These are phyloP conservation scores for Arctocebus calabarensis DNA, from an alignment of 2,797 vertebrate species.

Conservation along the genomic window DNA sequence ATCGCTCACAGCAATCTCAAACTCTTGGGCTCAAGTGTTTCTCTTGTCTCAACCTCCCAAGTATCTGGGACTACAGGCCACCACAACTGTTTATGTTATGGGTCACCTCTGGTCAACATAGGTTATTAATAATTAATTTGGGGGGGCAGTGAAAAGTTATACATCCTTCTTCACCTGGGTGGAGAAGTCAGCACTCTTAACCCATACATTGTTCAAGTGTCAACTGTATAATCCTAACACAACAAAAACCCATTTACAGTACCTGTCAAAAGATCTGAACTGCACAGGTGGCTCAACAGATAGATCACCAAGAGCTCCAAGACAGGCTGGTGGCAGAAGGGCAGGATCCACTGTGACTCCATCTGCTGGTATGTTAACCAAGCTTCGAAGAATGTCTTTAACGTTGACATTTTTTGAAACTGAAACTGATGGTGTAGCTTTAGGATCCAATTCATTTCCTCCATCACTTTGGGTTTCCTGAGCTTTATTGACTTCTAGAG, in stretches of 20 bases:
- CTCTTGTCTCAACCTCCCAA: no score
- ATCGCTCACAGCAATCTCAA: no score
- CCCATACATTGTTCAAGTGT: background rate
- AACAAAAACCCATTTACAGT: constrained; percentile 54
- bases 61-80: no score
- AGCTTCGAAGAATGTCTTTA: constrained; percentile 97
- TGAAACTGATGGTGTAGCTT: constrained; percentile 77
- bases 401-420: constrained; percentile 94
- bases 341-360: constrained; percentile 91
- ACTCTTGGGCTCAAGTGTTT: no score
- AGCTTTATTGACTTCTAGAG: constrained; percentile 93
- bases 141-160: background rate
- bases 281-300: constrained; percentile 90
- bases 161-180: background rate
- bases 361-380: constrained; percentile 93
- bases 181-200: background rate
- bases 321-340: constrained; percentile 92
- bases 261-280: constrained; percentile 98
- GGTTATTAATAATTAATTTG: background rate
- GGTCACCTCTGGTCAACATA: background rate
- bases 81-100: background rate
- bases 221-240: background rate
- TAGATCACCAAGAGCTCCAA: constrained; percentile 90
- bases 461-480: constrained; percentile 85
- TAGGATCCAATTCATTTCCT: constrained; percentile 83